phyloP scores from a whole-genome alignment of 2,888 invertebrate genomes.

The Elegia similella region DNA sequence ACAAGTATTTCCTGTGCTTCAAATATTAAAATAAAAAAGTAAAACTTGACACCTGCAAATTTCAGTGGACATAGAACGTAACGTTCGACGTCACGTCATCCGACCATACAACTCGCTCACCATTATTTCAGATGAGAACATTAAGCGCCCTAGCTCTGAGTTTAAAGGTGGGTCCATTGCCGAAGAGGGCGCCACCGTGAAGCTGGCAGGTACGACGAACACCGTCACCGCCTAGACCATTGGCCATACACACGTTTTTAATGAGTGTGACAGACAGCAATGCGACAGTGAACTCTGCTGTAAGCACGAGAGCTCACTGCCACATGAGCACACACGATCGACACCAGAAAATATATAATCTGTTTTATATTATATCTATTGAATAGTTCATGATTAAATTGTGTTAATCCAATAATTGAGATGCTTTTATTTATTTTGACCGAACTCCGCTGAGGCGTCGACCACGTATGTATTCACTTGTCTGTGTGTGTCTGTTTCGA shows the following conservation, averaged over 20 bases:
- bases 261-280: constrained; percentile 69
- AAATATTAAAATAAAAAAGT: not conserved
- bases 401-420: constrained; percentile 80
- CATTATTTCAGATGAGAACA: constrained; percentile 86
- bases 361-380: constrained; percentile 78
- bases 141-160: constrained; percentile 93
- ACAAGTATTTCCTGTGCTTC: too few species aligned
- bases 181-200: constrained; percentile 67
- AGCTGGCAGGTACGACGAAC: constrained; percentile 75
- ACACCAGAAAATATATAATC: constrained; percentile 75
- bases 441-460: constrained; percentile 79
- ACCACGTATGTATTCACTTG: constrained; percentile 80
- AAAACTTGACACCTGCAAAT: constrained; percentile 20
- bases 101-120: constrained; percentile 73
- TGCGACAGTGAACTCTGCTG: constrained; percentile 68
- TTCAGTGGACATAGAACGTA: constrained; percentile 63
- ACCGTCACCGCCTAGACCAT: constrained; percentile 72
- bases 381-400: constrained; percentile 81
- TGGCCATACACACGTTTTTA: constrained; percentile 67
- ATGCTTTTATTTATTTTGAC: constrained; percentile 81
- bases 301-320: constrained; percentile 65
- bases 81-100: constrained; percentile 61
- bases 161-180: constrained; percentile 85
- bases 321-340: constrained; percentile 73
- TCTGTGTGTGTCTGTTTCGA: constrained; percentile 79